Percentiles rank a stretch among this genome's conserved stretches.
phyloP scores from a whole-genome alignment of 1,140 invertebrate species.

The Ceratoteleas bidentatus region DNA sequence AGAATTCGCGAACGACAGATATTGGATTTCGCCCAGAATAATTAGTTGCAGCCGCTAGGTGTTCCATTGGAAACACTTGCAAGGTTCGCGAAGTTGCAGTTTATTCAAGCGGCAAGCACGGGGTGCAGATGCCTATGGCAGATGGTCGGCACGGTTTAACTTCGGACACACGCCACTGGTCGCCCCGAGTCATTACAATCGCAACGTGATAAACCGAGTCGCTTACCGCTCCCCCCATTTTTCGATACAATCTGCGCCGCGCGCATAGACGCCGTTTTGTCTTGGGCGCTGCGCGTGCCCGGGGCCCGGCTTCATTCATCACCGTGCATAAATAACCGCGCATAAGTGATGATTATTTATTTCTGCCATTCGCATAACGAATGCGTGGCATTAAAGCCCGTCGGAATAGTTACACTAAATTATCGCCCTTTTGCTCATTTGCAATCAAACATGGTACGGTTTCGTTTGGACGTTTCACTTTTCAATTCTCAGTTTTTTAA shows the following conservation, averaged over 20 bases:
- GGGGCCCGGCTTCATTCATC: constrained; percentile 32
- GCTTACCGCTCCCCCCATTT: constrained; percentile 48
- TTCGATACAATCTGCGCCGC: constrained; percentile 43
- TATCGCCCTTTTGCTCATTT: constrained; percentile 18
- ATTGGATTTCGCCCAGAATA: neutral
- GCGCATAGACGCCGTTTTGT: constrained; percentile 36
- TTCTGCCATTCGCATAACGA: constrained; percentile 25
- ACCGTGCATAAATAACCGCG: constrained; percentile 27
- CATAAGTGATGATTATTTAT: constrained; percentile 53
- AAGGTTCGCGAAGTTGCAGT: constrained; percentile 21
- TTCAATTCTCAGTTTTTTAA: too few relatives aligned
- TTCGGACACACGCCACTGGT: constrained; percentile 62
- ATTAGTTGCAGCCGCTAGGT: constrained; percentile 4
- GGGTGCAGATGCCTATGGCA: constrained; percentile 61
- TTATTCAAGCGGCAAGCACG: constrained; percentile 37
- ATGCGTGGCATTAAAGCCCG: constrained; percentile 25
- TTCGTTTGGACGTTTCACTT: neutral
- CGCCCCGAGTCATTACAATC: constrained; percentile 55
- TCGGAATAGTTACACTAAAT: constrained; percentile 44
- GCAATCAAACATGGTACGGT: neutral
- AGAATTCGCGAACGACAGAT: neutral
- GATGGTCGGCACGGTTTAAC: constrained; percentile 57
- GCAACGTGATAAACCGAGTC: constrained; percentile 58
- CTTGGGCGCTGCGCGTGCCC: constrained; percentile 33
- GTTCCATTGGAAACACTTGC: constrained; percentile 8